Conservation (phyloP, 2,888 invertebrate genomes). For the Barypeithes pellucidus region DNA sequence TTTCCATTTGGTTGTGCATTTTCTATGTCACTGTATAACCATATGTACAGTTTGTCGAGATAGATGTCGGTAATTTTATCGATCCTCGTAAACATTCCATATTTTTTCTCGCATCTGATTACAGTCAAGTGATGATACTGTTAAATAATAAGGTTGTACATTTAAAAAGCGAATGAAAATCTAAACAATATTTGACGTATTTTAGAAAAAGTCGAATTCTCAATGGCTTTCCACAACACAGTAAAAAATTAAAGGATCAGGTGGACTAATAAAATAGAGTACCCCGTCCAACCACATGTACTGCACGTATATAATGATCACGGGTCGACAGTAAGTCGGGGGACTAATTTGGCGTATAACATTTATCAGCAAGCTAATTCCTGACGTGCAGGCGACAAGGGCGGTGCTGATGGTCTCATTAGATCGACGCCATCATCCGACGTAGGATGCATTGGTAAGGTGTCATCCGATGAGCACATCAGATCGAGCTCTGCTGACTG, state of each 20-base stretch:
- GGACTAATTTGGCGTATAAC: conserved; percentile 61
- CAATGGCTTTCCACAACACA: not conserved
- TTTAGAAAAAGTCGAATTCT: conserved; percentile 2
- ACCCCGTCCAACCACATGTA: not conserved
- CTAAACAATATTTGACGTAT: not conserved
- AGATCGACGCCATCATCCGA: conserved; percentile 67
- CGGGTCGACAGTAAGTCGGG: conserved; percentile 41
- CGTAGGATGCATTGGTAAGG: conserved; percentile 48
- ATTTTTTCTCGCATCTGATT: too few relatives aligned
- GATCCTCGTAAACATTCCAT: too few relatives aligned
- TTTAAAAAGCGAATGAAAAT: too few relatives aligned
- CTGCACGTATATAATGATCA: conserved; percentile 27
- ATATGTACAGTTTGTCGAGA: too few relatives aligned
- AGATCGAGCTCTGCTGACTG: conserved; percentile 62
- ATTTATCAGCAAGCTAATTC: conserved; percentile 71
- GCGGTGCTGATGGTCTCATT: conserved; percentile 66
- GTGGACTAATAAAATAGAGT: not conserved
- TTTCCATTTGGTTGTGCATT: too few relatives aligned
- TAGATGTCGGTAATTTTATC: too few relatives aligned
- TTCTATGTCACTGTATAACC: too few relatives aligned
- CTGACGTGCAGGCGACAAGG: conserved; percentile 67
- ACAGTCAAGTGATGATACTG: not conserved
- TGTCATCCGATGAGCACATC: conserved; percentile 58
- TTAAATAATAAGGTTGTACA: too few relatives aligned
- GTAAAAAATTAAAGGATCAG: not conserved